Evolutionary conservation across 92 coral and sea anemone species (phyloP), one percentile per base, ranked within the genome.

Genomic region (Umimayanthus kanabou): DNA sequence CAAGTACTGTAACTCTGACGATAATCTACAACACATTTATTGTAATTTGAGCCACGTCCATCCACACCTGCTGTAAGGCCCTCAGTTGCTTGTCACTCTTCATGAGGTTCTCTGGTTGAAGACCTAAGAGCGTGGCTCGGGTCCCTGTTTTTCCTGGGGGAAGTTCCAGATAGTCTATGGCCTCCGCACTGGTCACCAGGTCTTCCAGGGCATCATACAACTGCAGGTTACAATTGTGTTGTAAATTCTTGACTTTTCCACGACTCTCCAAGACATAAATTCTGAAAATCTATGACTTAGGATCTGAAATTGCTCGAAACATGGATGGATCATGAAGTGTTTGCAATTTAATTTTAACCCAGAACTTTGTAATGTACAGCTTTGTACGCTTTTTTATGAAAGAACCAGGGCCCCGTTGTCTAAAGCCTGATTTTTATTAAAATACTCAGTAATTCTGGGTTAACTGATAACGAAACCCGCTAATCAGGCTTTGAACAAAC

Each of bases 31-130:
- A 77, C 81, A 33, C 45, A 77, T 77, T 1, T 78, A 40, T 30
- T 78, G 72, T 23, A 33, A 39, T 82, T 57, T 53, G 29, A 20
- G 33, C 73, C n/a, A 76, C 22, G 58, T 13, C 40, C 16, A n/a
- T 66, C 70, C 70, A 10, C 77, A 95, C 98, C 91, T 93, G 98
- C 55, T 95, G 96, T 47, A 90, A 45, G 39, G 91, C 87, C 58
- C 77, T 96, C 94, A 88, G 73, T 57, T 95, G 94, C 71, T 90
- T 76, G 87, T 85, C 92, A n/a, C 78, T 92, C 15, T 80, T 83
- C 13, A 92, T 78, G 5, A 96, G 85, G 23, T 87, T 82, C 42
- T 95, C 98, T 23, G 95, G 72, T 80, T 91, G 91, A 72, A 97
- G 90, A 29, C 99, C 99, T 15, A 97, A 92, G 37, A 71, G 76